Conservation (phyloP, 2,113 vertebrate genomes). For the Cavia porcellus region DNA sequence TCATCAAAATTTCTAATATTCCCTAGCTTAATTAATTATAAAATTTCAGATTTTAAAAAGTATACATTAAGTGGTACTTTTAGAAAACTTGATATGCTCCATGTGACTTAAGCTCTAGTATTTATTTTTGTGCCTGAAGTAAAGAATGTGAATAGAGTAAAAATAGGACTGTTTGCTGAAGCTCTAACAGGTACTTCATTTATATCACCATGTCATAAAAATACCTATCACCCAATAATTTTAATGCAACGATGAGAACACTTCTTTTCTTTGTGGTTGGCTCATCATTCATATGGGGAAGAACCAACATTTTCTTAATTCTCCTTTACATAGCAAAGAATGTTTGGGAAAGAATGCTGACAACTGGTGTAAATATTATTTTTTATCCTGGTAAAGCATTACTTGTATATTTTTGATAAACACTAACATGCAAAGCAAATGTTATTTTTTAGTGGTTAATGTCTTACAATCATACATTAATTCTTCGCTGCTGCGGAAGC, state of each 20-base stretch:
- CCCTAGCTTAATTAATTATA: not conserved
- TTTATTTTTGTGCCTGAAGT: constrained; percentile 43
- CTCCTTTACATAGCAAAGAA: not conserved
- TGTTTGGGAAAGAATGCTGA: not conserved
- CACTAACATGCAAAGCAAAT: constrained; percentile 24
- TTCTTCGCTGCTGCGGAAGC: not conserved
- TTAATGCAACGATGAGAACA: not conserved
- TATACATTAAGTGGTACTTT: not conserved
- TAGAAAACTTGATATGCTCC: not conserved
- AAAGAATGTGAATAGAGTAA: not conserved
- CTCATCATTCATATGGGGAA: not conserved
- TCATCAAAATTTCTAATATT: constrained; percentile 12
- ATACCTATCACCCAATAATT: not conserved
- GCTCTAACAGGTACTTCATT: not conserved
- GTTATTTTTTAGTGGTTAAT: not conserved
- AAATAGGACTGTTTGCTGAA: not conserved
- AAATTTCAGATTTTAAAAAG: constrained; percentile 54
- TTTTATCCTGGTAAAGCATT: constrained; percentile 1
- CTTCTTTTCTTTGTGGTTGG: not conserved
- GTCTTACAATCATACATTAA: constrained; percentile 4
- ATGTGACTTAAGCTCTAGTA: not conserved
- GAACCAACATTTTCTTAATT: constrained; percentile 20
- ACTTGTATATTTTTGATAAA: constrained; percentile 26
- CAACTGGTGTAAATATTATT: not conserved
- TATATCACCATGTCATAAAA: constrained; percentile 6